phyloP scores from a whole-genome alignment of 2,888 invertebrate species.

The Dicycla oo region DNA sequence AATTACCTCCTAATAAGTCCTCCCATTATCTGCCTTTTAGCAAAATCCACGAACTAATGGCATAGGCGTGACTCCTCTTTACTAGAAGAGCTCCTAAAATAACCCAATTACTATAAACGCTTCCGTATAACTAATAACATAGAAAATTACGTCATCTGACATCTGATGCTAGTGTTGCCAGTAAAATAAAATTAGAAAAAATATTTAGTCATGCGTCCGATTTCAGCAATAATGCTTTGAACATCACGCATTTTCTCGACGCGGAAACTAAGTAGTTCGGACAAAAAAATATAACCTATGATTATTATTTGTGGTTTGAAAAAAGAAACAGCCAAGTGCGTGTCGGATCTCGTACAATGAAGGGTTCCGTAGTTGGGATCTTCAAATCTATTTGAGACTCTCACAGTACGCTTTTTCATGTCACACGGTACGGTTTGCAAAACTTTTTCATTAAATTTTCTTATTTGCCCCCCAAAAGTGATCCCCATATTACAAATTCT shows the following conservation, averaged over 20 bases:
- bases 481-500: too few species aligned
- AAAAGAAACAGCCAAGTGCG: too few species aligned
- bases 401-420: too few species aligned
- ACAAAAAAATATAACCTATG: slow-evolving; percentile 51
- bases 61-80: slow-evolving; percentile 41
- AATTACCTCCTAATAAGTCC: slow-evolving; percentile 22
- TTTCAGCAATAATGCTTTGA: slow-evolving; percentile 39
- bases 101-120: slow-evolving; percentile 55
- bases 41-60: slow-evolving; percentile 28
- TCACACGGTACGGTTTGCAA: too few species aligned
- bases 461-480: too few species aligned
- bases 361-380: too few species aligned
- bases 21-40: slow-evolving; percentile 37
- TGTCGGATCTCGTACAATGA: too few species aligned
- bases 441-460: too few species aligned
- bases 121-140: slow-evolving; percentile 54
- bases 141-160: slow-evolving; percentile 50
- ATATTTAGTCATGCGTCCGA: slow-evolving; percentile 43
- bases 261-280: slow-evolving; percentile 54
- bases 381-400: too few species aligned
- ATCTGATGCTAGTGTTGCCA: slow-evolving; percentile 34
- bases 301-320: slow-evolving; percentile 38
- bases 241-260: slow-evolving; percentile 45
- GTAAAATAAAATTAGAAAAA: slow-evolving; percentile 21
- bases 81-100: slow-evolving; percentile 38